Base-by-base conservation (phyloP, 2,888 invertebrate genomes). In the Sminthurinus aureus region DNA sequence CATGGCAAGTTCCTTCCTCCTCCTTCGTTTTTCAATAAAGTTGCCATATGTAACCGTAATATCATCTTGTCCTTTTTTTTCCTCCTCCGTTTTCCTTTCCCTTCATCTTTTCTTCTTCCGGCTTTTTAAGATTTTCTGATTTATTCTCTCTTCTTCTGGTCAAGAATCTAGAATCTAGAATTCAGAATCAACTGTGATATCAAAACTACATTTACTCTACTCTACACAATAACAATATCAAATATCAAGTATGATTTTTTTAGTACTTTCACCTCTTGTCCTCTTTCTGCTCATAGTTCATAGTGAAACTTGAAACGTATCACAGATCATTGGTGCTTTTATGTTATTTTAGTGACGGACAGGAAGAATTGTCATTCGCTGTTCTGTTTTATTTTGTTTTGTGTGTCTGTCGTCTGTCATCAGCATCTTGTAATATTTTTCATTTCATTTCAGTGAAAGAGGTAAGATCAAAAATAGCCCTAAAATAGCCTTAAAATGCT, bases 11-110 rank as follows among this genome's bases (percentile, higher is more conserved):
- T 73, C 38, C 6, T 38, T 38, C 38, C 38, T 38, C 38, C 38
- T 38, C 38, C 38, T 38, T 38, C 64, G 50, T 71, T 73, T 81
- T 81, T 81, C 81, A 81, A 81, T 81, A 81, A 81, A 73, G 26
- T 69, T 15, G 6, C 80, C 22, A 64, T 66, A 66, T 79, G 38
- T 64, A 79, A 18, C 79, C 18, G 38, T 11, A n/a, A 50, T 12
- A 24, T n/a, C 24, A 38, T 51, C 20, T 71, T 24, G 26, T 52
- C 20, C n/a, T 15, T 18, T 12, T 38, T 22, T 18, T 69, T 50
- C 20, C 67, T 69, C 58, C 12, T 4, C 22, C 38, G 1, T 6
- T 6, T 20, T 50, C 15, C 80, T 64, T n/a, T 80, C 50, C 50
- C 67, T 50, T 22, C 12, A 13, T 77, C 58, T 52, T 12, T 77